Evolutionary conservation across 2,888 invertebrate species (phyloP), one percentile per base, ranked within the genome.

Genomic region (Boloria euphrosyne): DNA sequence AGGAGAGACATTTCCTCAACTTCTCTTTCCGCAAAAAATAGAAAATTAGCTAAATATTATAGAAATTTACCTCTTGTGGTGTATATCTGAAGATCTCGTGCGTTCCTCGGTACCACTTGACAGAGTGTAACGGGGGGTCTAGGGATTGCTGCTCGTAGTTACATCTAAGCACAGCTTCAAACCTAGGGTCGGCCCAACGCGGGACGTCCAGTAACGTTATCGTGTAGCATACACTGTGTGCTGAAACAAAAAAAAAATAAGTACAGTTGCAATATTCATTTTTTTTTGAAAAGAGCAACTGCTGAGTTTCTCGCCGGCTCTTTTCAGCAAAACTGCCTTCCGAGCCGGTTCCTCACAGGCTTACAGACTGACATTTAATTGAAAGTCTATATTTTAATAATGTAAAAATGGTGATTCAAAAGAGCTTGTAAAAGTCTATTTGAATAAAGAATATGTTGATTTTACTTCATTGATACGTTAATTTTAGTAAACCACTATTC

Each of bases 71-170:
- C 87, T 89, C 90, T 64, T 87, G 87, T 0, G 88, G 89, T 1
- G 89, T 90, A 51, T 89, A 91, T 69, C 90, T 76, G 76, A 91
- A 91, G 67, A 91, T 90, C 79, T 92, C 91, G 71, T 90, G 80
- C 55, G 93, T 93, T 63, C 94, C 94, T 68, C 94, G 89, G 88
- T 95, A 96, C 96, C 96, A 96, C 88, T 95, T 96, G 80, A 96
- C 95, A 46, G 95, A 94, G 85, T 96, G 96, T 10, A 96, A 92
- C 0, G 93, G 92, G 3, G 94, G 94, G 65, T 92, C 91, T 61
- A 79, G 80, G 0, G 81, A 80, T 68, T 85, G 87, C 50, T 85
- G 73, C 1, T 80, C 73, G 79, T 90, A 92, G 60, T 79, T 76
- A 63, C 91, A 92, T 18, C 81, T 81, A 0, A 92, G 82, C 68